These are phyloP conservation scores for Palythoa caribaeorum DNA, from an alignment of 92 coral and sea anemone species.

Conservation along the genomic window DNA sequence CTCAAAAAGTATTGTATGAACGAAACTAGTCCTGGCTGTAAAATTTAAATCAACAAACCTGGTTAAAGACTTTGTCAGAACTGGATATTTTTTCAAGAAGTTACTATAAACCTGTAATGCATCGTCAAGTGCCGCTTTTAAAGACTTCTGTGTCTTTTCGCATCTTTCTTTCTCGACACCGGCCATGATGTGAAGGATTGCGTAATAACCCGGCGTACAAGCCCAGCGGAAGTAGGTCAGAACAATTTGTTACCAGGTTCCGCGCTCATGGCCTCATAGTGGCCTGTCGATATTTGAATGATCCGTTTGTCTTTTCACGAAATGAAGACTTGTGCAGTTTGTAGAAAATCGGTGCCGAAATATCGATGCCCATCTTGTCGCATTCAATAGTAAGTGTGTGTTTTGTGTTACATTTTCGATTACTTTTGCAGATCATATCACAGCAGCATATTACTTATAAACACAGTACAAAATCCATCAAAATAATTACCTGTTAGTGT, in stretches of 20 bases:
- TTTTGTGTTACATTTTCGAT: not conserved
- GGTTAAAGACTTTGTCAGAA: conserved; percentile 35
- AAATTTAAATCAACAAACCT: conserved; percentile 16
- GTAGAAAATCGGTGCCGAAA: conserved; percentile 34
- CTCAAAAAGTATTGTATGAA: too few species aligned
- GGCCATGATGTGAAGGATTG: not conserved
- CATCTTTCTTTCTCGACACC: not conserved
- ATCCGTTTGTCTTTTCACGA: not conserved
- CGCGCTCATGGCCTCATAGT: not conserved
- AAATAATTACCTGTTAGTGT: too few species aligned
- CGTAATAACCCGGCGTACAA: not conserved
- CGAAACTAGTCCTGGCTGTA: not conserved
- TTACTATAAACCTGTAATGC: conserved; percentile 41
- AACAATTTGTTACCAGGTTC: conserved; percentile 6
- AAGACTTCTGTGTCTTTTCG: not conserved
- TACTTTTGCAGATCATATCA: not conserved
- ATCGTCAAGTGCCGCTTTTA: conserved; percentile 35
- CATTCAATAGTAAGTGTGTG: conserved; percentile 31
- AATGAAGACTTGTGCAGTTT: conserved; percentile 37
- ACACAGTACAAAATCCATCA: too few species aligned
- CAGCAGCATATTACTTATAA: too few species aligned
- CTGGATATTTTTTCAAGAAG: conserved; percentile 43
- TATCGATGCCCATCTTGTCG: conserved; percentile 44
- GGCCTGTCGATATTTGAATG: not conserved
- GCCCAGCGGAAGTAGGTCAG: not conserved